These are phyloP conservation scores for Polylopha cassiicola DNA, from an alignment of 2,888 invertebrate species.

Conservation along the genomic window DNA sequence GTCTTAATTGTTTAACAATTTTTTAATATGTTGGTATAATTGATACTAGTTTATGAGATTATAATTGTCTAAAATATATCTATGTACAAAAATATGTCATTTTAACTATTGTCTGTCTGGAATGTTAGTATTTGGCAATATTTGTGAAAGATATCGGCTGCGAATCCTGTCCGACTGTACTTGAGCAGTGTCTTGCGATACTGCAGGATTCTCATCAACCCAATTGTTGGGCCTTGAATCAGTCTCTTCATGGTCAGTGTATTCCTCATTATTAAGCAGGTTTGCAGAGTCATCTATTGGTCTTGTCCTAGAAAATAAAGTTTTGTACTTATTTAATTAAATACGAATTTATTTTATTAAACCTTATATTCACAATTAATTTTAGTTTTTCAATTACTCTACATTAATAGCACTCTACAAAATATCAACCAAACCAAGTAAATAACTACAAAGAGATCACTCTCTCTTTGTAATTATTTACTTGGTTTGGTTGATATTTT, in stretches of 20 bases:
- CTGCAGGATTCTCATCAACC: constrained; percentile 29
- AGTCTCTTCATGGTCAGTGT: constrained; percentile 54
- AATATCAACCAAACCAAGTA: no score
- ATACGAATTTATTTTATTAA: neutral
- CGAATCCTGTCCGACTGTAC: constrained; percentile 67
- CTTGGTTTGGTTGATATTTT: no score
- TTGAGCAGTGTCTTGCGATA: constrained; percentile 40
- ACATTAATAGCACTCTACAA: no score
- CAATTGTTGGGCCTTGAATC: constrained; percentile 40
- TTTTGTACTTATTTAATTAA: neutral
- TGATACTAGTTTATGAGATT: constrained; percentile 16
- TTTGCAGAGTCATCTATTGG: constrained; percentile 56
- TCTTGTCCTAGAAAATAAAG: constrained; percentile 4
- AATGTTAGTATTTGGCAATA: constrained; percentile 61
- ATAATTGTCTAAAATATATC: constrained; percentile 12
- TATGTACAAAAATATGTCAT: constrained; percentile 20
- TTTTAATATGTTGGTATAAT: constrained; percentile 6
- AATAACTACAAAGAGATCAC: no score
- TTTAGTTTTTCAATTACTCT: neutral
- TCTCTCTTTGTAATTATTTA: no score
- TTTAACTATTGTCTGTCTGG: constrained; percentile 49
- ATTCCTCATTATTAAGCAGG: constrained; percentile 56
- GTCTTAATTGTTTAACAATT: constrained; percentile 6
- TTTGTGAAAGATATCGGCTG: constrained; percentile 67
- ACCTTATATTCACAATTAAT: neutral